Percentiles rank a stretch among this genome's conserved stretches.
Evolutionary conservation across 2,113 vertebrate genomes (phyloP).

Genomic region (Sarotherodon lohbergeri): DNA sequence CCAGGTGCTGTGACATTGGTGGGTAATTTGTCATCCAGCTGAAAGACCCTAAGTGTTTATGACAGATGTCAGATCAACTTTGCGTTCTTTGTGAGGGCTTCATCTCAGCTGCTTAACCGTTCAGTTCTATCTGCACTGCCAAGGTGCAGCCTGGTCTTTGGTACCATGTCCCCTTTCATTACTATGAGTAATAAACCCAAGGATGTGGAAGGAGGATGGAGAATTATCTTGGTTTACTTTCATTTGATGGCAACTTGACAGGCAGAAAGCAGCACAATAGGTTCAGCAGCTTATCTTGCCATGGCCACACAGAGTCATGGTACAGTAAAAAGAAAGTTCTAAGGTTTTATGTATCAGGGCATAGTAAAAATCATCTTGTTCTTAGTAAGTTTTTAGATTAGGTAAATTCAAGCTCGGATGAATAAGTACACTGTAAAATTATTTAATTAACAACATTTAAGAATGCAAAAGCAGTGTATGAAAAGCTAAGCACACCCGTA

Average conservation of each 20-base stretch:
- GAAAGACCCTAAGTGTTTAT: constrained; percentile 54
- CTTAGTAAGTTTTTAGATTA: not conserved
- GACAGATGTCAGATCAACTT: constrained; percentile 71
- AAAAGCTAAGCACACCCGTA: not conserved
- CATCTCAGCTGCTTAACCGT: constrained; percentile 54
- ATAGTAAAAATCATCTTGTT: not conserved
- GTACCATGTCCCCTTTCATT: constrained; percentile 50
- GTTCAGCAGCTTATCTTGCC: not conserved
- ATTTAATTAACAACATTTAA: not conserved
- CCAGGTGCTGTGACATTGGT: constrained; percentile 45
- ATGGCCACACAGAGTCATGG: not conserved
- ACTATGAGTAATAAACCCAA: constrained; percentile 51
- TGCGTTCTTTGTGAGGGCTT: constrained; percentile 51
- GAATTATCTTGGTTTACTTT: constrained; percentile 5
- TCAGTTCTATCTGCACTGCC: constrained; percentile 31
- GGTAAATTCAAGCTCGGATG: not conserved
- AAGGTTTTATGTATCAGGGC: not conserved
- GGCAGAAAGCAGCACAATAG: not conserved
- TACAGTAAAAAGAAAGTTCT: not conserved
- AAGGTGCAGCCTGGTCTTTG: constrained; percentile 30
- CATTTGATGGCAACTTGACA: constrained; percentile 4
- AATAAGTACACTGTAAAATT: not conserved
- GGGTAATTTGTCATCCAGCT: constrained; percentile 50
- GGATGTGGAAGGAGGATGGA: not conserved
- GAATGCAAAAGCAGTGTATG: not conserved